A percentile compares a stretch with the other conserved stretches of the same genome.
Conservation (phyloP, 92 coral and sea anemone genomes). For the Paramuricea clavata region DNA sequence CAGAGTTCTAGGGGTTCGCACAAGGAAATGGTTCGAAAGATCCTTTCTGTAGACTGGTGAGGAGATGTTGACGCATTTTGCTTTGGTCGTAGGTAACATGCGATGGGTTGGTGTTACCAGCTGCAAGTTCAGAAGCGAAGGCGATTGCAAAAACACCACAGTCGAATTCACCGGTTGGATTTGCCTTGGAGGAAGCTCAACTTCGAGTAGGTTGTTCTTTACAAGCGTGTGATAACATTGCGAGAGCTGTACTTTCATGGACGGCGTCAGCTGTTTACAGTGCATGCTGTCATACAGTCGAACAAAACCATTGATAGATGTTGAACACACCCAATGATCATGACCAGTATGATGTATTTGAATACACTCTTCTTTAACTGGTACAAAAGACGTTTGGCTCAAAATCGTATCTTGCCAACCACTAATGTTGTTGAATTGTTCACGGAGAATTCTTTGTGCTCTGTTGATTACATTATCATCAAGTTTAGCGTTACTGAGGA, state of each 20-base stretch:
- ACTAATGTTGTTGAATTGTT: conserved; percentile 49
- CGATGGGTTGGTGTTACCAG: conserved; percentile 50
- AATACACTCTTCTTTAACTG: conserved; percentile 50
- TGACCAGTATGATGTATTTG: conserved; percentile 68
- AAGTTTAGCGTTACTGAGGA: conserved; percentile 54
- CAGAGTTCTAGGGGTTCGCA: conserved; percentile 22
- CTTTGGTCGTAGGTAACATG: conserved; percentile 55
- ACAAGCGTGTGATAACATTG: conserved; percentile 60
- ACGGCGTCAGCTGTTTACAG: conserved; percentile 42
- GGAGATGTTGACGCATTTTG: conserved; percentile 45
- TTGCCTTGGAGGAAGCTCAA: conserved; percentile 62
- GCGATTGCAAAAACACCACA: conserved; percentile 61
- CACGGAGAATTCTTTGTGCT: conserved; percentile 50
- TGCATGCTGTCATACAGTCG: conserved; percentile 38
- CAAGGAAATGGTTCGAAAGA: conserved; percentile 60
- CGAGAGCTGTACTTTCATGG: conserved; percentile 49
- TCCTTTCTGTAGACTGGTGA: conserved; percentile 54
- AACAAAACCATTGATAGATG: conserved; percentile 45
- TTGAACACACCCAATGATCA: conserved; percentile 71
- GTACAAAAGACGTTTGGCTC: conserved; percentile 55
- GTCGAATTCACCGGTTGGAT: conserved; percentile 61
- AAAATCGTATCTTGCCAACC: conserved; percentile 69
- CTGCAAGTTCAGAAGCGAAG: conserved; percentile 55
- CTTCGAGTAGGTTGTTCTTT: conserved; percentile 37
- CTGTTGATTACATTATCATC: conserved; percentile 60